Base-by-base conservation (phyloP, 2,797 vertebrate genomes). In the Centroberyx gerrardi region DNA sequence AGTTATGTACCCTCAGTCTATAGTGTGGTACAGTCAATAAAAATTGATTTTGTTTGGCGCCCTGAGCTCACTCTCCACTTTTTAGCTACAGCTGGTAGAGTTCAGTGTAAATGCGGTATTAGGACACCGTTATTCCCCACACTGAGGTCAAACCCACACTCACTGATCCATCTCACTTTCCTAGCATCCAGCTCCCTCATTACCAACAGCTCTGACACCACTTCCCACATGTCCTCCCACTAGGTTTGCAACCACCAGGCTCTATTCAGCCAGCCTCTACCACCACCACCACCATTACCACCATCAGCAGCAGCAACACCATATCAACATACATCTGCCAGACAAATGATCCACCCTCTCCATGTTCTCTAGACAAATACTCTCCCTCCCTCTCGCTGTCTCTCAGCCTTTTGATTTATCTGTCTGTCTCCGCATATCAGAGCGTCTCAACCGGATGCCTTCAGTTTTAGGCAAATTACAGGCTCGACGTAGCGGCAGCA, bases 281-380 rank as follows among this genome's bases (percentile, higher is more conserved):
- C 71, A 42, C 33, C 69, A 78, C 65, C 80, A 69, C 69, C 64
- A 74, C 38, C 74, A 68, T 49, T 53, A 31, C 6, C 55, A 29
- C 53, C 29, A 67, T 64, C 75, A 72, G 71, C 82, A 68, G 67
- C 79, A 78, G 66, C 88, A 87, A 81, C 90, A 68, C 63, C 62
- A 72, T 86, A 91, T 93, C 88, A 90, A 88, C 87, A 87, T 64
- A 86, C 92, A 92, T 94, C 92, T 94, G 90, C 87, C 78, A 90
- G 92, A 93, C 93, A 93, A 94, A 92, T 77, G 91, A 92, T 91
- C 92, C 93, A 91, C 92, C 93, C 90, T 91, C 91, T 92, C 86
- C 84, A 40, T 94, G 92, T 95, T 93, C 88, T 80, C 81, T 65
- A 92, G 87, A 92, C 92, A 93, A 91, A 93, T 87, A 90, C 78